phyloP scores from a whole-genome alignment of 2,888 invertebrate genomes.

The Sericinus montela region DNA sequence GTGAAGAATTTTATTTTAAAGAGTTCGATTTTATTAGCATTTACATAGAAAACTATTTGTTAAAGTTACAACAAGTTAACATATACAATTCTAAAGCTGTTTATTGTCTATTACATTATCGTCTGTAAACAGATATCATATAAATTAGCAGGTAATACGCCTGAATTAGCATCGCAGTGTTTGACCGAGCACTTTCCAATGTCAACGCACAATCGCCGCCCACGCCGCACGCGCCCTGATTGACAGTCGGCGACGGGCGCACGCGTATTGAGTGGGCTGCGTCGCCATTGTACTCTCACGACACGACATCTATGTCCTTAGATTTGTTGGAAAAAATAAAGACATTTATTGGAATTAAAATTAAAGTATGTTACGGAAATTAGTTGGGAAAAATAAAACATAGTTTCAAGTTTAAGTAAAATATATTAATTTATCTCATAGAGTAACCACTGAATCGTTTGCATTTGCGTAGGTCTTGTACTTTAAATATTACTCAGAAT shows the following conservation, averaged over 20 bases:
- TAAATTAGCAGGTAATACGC: slow-evolving; percentile 22
- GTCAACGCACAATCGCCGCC: slow-evolving; percentile 55
- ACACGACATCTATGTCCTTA: slow-evolving; percentile 3
- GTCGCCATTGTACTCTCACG: slow-evolving; percentile 33
- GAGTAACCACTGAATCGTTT: too few relatives aligned
- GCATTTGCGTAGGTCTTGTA: too few relatives aligned
- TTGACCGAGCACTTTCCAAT: slow-evolving; percentile 58
- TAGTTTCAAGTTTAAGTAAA: too few relatives aligned
- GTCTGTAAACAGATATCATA: slow-evolving; percentile 25
- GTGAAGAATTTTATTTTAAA: too few relatives aligned
- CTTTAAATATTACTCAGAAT: too few relatives aligned
- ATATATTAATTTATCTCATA: too few relatives aligned
- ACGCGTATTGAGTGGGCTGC: slow-evolving; percentile 30
- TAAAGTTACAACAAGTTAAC: slow-evolving; percentile 7
- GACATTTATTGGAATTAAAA: too few relatives aligned
- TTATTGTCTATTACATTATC: not conserved
- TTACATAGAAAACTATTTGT: too few relatives aligned
- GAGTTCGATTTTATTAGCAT: too few relatives aligned
- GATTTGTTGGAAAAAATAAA: too few relatives aligned
- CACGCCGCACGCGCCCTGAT: slow-evolving; percentile 47
- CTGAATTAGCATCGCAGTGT: slow-evolving; percentile 44
- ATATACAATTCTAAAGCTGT: not conserved
- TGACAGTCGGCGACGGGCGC: slow-evolving; percentile 44
- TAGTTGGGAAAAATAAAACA: too few relatives aligned
- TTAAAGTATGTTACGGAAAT: too few relatives aligned